Percentiles rank a stretch among this genome's conserved stretches.
phyloP scores from a whole-genome alignment of 1,140 invertebrate genomes.

The Globodera rostochiensis region DNA sequence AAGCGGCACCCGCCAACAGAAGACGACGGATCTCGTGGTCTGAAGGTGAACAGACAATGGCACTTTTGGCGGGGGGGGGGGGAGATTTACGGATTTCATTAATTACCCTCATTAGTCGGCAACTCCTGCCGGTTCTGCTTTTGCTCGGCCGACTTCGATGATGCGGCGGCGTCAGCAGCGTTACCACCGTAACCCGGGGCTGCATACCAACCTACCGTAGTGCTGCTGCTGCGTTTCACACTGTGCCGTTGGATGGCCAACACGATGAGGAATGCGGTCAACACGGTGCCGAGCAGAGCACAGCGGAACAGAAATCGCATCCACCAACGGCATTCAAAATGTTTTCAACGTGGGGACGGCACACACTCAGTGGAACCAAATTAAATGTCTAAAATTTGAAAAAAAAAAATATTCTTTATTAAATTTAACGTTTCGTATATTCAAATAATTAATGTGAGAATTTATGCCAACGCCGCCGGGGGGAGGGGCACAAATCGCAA shows the following conservation, averaged over 20 bases:
- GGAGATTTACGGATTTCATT: neutral
- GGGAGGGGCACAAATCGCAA: neutral
- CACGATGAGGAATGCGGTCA: constrained; percentile 28
- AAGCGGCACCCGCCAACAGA: constrained; percentile 3
- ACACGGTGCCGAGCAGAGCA: constrained; percentile 24
- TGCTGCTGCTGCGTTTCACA: constrained; percentile 13
- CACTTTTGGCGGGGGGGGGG: too few relatives aligned
- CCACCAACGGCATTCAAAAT: constrained; percentile 4
- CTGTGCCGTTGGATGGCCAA: constrained; percentile 20
- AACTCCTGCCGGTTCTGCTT: too few relatives aligned
- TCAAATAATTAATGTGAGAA: too few relatives aligned
- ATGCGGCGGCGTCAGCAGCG: too few relatives aligned
- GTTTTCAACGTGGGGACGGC: too few relatives aligned
- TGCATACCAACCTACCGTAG: neutral
- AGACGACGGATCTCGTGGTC: constrained; percentile 28
- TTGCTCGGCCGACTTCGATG: too few relatives aligned
- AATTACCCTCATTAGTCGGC: neutral
- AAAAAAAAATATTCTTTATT: too few relatives aligned
- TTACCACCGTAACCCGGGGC: neutral
- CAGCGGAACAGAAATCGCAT: constrained; percentile 41
- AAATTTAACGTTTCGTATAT: too few relatives aligned
- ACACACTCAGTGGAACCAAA: too few relatives aligned
- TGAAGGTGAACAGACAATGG: neutral
- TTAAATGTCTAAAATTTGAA: too few relatives aligned
- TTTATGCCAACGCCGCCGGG: too few relatives aligned